Base-by-base conservation (phyloP, 2,113 vertebrate genomes). In the Stegastes partitus region DNA sequence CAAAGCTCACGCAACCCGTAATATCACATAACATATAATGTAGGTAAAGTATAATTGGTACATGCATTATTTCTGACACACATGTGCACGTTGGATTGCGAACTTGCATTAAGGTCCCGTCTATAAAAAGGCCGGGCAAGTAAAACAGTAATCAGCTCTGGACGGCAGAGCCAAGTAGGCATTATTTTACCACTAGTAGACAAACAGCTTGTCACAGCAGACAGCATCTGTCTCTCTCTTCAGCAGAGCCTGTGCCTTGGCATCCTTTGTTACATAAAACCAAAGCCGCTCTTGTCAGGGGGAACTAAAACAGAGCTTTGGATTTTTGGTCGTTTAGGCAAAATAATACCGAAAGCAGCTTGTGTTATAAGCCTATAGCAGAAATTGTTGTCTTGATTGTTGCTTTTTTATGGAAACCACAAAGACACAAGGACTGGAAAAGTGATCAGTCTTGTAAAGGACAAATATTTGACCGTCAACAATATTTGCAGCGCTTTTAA, bases 141-240 rank as follows among this genome's bases (percentile, higher is more conserved):
- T 85, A 87, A 91, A 90, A 84, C 74, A 79, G 81, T 77, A 85
- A 84, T 90, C 82, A 86, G 82, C 69, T 81, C 79, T 61, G 51
- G 67, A 71, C 69, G 79, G 78, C 74, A 68, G 70, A 77, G 82
- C 67, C 78, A 68, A 82, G 79, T 63, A 75, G 68, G 65, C 82
- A 67, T 85, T 77, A 89, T 91, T 87, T 77, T 54, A 87, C 68
- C 74, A 63, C 74, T 42, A 59, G 85, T 34, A 84, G 69, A 87
- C 87, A 90, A 81, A 86, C 87, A 83, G 81, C 74, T 81, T 73
- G 73, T 83, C 84, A 85, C 66, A 71, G 68, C 82, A 79, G 72
- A 70, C 73, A 72, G 79, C 88, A 90, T 84, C 84, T 91, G 87
- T 88, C 76, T 84, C 75, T 87, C 83, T 83, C 81, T 70, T 91